phyloP scores from a whole-genome alignment of 2,888 invertebrate species.

The Atethmia centrago region DNA sequence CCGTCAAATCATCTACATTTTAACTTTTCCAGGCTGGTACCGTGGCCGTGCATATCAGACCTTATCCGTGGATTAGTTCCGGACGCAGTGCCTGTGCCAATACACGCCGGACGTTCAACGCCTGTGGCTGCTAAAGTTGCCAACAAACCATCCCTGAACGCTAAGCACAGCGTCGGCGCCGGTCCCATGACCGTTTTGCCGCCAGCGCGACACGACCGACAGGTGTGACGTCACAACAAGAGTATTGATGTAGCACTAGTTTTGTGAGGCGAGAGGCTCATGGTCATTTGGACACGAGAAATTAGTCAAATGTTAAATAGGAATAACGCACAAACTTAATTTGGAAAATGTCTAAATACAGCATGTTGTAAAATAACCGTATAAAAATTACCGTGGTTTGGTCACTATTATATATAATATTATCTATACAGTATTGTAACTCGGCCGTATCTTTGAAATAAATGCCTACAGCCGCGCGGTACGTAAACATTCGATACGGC shows the following conservation, averaged over 20 bases:
- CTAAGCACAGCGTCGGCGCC: conserved; percentile 78
- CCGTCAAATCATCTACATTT: not conserved
- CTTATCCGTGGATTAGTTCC: conserved; percentile 92
- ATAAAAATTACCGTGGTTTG: too few relatives aligned
- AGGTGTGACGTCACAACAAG: conserved; percentile 65
- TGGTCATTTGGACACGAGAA: not conserved
- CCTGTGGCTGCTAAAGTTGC: conserved; percentile 27
- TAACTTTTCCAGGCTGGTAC: conserved; percentile 91
- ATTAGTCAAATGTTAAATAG: conserved; percentile 8
- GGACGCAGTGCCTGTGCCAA: conserved; percentile 91
- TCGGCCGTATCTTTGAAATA: too few relatives aligned
- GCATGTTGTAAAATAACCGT: conserved; percentile 16
- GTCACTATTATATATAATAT: too few relatives aligned
- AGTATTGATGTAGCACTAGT: conserved; percentile 34
- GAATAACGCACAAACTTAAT: not conserved
- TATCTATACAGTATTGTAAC: too few relatives aligned
- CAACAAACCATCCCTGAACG: conserved; percentile 49
- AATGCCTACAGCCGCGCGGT: too few relatives aligned
- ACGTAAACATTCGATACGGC: too few relatives aligned
- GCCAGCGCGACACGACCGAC: conserved; percentile 83
- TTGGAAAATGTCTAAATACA: not conserved
- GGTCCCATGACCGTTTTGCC: conserved; percentile 82
- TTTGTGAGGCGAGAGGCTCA: conserved; percentile 41
- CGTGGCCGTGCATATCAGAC: conserved; percentile 93
- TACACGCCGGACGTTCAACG: conserved; percentile 18